phyloP scores from a whole-genome alignment of 2,113 vertebrate genomes.

The Datnioides undecimradiatus region DNA sequence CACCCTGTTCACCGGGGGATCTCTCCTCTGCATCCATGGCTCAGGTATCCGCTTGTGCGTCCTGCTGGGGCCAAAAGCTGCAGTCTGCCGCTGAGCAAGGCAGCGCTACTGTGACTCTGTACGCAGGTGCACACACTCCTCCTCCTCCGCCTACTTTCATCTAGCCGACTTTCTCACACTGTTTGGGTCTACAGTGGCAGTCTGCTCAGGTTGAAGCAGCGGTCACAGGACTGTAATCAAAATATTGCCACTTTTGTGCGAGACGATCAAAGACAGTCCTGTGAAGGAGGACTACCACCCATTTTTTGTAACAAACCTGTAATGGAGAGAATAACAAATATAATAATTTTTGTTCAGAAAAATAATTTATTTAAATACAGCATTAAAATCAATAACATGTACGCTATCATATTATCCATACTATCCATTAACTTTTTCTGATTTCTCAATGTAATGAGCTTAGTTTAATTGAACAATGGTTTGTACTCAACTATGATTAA shows the following conservation, averaged over 20 bases:
- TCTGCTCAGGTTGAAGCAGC: slow-evolving; percentile 37
- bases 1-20: neutral
- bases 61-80: neutral
- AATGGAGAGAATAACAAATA: too few relatives aligned
- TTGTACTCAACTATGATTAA: too few relatives aligned
- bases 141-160: slow-evolving; percentile 57
- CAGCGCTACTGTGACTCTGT: neutral
- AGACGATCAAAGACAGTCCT: slow-evolving; percentile 42
- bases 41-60: slow-evolving; percentile 12
- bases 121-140: slow-evolving; percentile 67
- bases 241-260: neutral
- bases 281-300: too few relatives aligned
- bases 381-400: too few relatives aligned
- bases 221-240: slow-evolving; percentile 14
- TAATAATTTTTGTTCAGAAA: too few relatives aligned
- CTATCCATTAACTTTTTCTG: too few relatives aligned
- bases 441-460: too few relatives aligned
- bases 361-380: too few relatives aligned
- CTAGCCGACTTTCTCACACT: slow-evolving; percentile 40
- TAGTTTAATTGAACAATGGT: too few relatives aligned
- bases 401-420: too few relatives aligned
- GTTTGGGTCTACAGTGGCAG: neutral
- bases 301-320: too few relatives aligned
- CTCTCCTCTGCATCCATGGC: slow-evolving; percentile 52
- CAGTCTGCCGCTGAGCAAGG: neutral